A percentile compares a stretch with the other conserved stretches of the same genome.
Evolutionary conservation across 2,797 vertebrate genomes (phyloP).

Genomic region (Phataginus tricuspis): DNA sequence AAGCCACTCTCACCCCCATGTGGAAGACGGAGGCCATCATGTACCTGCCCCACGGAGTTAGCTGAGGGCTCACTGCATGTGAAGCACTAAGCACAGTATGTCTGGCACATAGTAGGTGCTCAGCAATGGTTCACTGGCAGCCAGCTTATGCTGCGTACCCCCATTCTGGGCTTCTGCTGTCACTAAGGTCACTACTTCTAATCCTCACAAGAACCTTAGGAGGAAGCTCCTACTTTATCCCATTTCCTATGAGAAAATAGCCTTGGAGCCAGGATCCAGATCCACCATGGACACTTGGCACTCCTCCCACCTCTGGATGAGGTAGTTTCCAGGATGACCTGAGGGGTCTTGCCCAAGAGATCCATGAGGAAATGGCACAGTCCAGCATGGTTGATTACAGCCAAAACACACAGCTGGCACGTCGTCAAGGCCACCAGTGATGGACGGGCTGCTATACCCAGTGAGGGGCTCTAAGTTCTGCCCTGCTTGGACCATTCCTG

Average conservation of each 20-base stretch:
- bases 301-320: neutral
- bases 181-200: neutral
- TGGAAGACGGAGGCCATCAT: neutral
- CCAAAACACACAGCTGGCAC: neutral
- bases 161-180: neutral
- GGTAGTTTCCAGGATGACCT: neutral
- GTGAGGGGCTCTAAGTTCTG: neutral
- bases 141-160: neutral
- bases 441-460: neutral
- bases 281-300: neutral
- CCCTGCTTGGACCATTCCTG: neutral
- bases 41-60: neutral
- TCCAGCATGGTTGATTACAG: neutral
- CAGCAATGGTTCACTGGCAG: neutral
- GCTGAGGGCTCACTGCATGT: neutral
- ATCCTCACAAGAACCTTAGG: neutral
- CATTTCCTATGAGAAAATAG: neutral
- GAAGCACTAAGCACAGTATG: neutral
- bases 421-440: neutral
- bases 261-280: neutral
- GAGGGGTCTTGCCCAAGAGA: neutral
- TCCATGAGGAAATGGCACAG: neutral
- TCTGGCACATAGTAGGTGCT: neutral
- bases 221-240: neutral
- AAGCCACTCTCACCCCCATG: neutral